These are phyloP conservation scores for Terebella lapidaria DNA, from an alignment of 2,888 invertebrate genomes.

Conservation along the genomic window DNA sequence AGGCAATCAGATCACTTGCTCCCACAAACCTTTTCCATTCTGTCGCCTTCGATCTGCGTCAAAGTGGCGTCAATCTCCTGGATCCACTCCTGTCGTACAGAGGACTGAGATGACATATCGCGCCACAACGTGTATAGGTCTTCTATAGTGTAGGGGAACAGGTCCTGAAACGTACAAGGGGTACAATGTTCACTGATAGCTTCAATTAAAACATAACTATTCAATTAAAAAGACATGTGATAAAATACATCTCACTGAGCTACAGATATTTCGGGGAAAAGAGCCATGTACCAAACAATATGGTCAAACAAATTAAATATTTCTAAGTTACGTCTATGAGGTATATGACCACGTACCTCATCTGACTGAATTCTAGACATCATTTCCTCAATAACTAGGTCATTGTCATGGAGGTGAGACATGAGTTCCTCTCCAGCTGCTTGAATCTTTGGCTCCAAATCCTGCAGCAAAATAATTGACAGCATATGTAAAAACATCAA, in stretches of 20 bases:
- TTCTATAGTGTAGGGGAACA: neutral
- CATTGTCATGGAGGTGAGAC: conserved; percentile 32
- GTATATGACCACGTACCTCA: too few species aligned
- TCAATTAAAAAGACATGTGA: too few species aligned
- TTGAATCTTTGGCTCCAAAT: conserved; percentile 41
- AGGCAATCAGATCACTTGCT: too few species aligned
- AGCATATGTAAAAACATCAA: too few species aligned
- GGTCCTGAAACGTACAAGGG: too few species aligned
- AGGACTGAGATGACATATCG: conserved; percentile 1
- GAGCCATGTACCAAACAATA: too few species aligned
- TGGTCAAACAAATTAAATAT: too few species aligned
- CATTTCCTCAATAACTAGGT: conserved; percentile 33
- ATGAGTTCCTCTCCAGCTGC: conserved; percentile 33
- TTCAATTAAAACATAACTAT: too few species aligned
- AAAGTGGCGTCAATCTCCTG: neutral
- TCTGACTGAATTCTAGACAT: conserved; percentile 36
- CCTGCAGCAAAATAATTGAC: conserved; percentile 29
- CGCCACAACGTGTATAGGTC: conserved; percentile 2
- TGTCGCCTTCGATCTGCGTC: neutral
- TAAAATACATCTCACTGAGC: too few species aligned
- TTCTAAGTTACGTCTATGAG: too few species aligned
- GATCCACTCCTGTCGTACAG: neutral
- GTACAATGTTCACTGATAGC: too few species aligned
- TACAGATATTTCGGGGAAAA: too few species aligned
- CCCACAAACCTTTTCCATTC: conserved; percentile 7